Base-by-base conservation (phyloP, 1,140 invertebrate genomes). In the Neodiprion virginianus region DNA sequence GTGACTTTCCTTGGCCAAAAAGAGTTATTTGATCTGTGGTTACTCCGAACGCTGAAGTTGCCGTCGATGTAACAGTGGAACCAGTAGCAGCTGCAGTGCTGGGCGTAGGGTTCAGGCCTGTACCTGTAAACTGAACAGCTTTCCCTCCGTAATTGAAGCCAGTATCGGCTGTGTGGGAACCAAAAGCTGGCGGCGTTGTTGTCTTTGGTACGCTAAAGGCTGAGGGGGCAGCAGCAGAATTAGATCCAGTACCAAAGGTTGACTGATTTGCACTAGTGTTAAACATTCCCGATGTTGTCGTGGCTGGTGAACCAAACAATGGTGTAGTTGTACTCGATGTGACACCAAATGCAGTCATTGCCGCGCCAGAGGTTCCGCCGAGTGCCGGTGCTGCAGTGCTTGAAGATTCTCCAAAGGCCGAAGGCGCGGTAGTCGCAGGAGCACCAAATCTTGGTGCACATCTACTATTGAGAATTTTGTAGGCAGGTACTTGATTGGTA, bases 381-480 rank as follows among this genome's bases (percentile, higher is more conserved):
- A 81, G 78, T 49, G 75, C 72, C 40, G 78, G 61, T 5, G 79
- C 28, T 23, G 76, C 49, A 1, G 74, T 53, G 0, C 61, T 74
- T 7, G 72, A 7, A 21, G 77, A 0, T 4, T 28, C n/a, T 48
- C 68, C 73, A 5, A 74, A 74, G 7, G n/a, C 40, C 9, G 70
- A 14, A 10, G 78, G 48, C 7, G 78, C 72, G n/a, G 11, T 61
- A 68, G 77, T 73, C 3, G 74, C 69, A 9, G 76, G 65, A 21
- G 73, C n/a, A 1, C 76, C 76, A 23, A 79, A 81, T 47, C 70
- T 69, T 17, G 71, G 69, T 2, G 74, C 23, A 49, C 75, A 48
- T 48, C n/a, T 47, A 67, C 61, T 21, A 53, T 71, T 10, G 67
- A 47, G 10, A 70, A 2, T 49, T 48, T 67, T 75, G 47, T 72